Evolutionary conservation across 2,113 vertebrate species (phyloP).

Genomic region (Alces alces): DNA sequence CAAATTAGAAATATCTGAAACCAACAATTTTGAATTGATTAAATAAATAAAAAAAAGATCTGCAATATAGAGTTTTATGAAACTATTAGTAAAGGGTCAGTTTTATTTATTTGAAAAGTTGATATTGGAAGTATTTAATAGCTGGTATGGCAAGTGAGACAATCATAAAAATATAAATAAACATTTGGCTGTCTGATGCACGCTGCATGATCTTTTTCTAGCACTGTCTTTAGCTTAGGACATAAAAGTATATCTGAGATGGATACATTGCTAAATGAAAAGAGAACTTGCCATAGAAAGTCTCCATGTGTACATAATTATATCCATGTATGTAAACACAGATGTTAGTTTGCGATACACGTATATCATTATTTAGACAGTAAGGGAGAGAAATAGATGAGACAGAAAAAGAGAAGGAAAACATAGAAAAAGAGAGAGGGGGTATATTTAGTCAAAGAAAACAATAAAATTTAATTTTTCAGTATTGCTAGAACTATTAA

Average conservation of each 20-base stretch:
- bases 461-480: not conserved
- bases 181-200: not conserved
- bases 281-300: not conserved
- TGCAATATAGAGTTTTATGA: not conserved
- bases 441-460: not conserved
- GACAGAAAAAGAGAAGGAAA: not conserved
- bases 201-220: not conserved
- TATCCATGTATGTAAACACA: not conserved
- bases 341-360: not conserved
- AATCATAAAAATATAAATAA: not conserved
- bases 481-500: not conserved
- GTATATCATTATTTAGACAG: not conserved
- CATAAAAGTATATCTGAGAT: not conserved
- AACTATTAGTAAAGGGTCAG: not conserved
- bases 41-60: not conserved
- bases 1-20: not conserved
- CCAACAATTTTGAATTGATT: not conserved
- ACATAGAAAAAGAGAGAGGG: not conserved
- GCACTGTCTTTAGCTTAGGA: not conserved
- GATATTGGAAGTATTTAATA: not conserved
- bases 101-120: not conserved
- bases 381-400: not conserved
- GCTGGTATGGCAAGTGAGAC: not conserved
- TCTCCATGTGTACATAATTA: not conserved
- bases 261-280: not conserved